phyloP scores from a whole-genome alignment of 1,140 invertebrate genomes.

The Ladona fulva region DNA sequence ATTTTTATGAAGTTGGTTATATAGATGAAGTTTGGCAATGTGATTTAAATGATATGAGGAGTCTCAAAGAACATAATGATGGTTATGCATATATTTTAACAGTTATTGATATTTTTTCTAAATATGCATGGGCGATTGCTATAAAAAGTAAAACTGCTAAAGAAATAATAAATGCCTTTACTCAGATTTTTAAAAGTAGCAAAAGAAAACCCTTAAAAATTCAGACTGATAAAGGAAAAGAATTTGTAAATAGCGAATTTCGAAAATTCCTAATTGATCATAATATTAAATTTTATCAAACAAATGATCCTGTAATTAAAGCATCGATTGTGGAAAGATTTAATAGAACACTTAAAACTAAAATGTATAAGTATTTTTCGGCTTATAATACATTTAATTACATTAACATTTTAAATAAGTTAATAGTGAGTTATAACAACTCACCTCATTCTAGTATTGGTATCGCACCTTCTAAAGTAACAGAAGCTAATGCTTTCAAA shows the following conservation, averaged over 20 bases:
- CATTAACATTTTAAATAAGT: not conserved
- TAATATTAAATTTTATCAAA: not conserved
- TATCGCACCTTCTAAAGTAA: not conserved
- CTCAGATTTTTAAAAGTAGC: constrained; percentile 19
- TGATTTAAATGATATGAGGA: not conserved
- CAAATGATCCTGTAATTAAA: not conserved
- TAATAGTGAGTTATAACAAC: not conserved
- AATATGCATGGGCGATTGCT: constrained; percentile 36
- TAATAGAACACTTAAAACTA: too few relatives aligned
- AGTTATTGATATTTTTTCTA: constrained; percentile 39
- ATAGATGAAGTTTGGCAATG: not conserved
- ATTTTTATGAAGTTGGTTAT: not conserved
- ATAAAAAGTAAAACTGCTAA: constrained; percentile 38
- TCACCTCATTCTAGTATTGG: not conserved
- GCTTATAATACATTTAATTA: not conserved
- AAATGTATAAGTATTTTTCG: not conserved
- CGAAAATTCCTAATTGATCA: not conserved
- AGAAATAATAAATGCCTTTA: constrained; percentile 29
- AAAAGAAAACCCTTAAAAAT: constrained; percentile 1
- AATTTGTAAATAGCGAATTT: not conserved
- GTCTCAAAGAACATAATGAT: constrained; percentile 29
- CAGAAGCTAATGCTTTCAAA: not conserved
- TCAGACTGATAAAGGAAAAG: not conserved
- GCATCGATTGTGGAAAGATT: not conserved
- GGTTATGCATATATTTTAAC: constrained; percentile 37